Evolutionary conservation across 2,888 invertebrate species (phyloP), one percentile per base, ranked within the genome.

Genomic region (Rotaria macrura): DNA sequence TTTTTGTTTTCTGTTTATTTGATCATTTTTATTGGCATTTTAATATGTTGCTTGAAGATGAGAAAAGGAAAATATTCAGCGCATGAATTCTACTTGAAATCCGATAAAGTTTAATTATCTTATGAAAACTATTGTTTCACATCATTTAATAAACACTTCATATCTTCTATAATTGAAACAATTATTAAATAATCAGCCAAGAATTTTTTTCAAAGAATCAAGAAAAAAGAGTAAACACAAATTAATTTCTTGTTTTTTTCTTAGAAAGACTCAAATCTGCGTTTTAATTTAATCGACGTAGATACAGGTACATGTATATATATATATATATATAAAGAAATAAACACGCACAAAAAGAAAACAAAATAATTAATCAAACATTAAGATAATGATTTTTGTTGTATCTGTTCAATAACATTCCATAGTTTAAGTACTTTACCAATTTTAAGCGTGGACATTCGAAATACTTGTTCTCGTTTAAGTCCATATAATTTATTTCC

Each of bases 1-100:
- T 43, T 85, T 49, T 40, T 49, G 49, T 49, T 72, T 29, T 79
- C 47, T 74, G 55, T 85, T 79, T 83, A 84, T 86, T 83, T 38
- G 5, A 34, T 65, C 14, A 20, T 65, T 65, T 34, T 5, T 38
- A 34, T 65, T 65, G 0, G 29, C 5, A 65, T 20, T n/a, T 29
- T 57, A 57, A 57, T 57, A n/a, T 29, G 12, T 57, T 34, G 10
- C 7, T 29, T 65, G n/a, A 0, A 29, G 1, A n/a, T 1, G 29
- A 65, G 20, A 34, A 20, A 34, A 34, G 34, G 6, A 65, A 65
- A 3, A 34, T 0, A 57, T 57, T n/a, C 5, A 6, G 38, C 6
- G 20, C 17, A 38, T 14, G 20, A 65, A 65, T 65, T 38, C 23
- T 20, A 23, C 7, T 52, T 5, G 10, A 23, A 52, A 5, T 23